Evolutionary conservation across 2,797 vertebrate species (phyloP).

Genomic region (Apodemus agrarius): DNA sequence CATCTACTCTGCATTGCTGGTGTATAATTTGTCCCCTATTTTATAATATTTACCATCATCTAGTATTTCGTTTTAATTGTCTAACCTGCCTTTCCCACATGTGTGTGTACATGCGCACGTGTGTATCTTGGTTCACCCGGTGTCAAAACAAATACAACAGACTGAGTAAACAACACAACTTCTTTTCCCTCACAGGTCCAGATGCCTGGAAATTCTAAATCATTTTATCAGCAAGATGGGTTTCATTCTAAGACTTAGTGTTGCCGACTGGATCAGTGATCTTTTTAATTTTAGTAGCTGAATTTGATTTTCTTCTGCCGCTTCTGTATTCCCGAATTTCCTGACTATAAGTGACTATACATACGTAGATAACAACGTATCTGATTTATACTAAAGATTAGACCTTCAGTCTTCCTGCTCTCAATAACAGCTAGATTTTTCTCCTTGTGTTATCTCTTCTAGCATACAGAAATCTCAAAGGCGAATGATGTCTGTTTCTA

Average conservation of each 20-base stretch:
- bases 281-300: conserved; percentile 51
- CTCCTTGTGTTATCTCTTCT: background rate
- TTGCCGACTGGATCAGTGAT: background rate
- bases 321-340: conserved; percentile 32
- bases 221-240: background rate
- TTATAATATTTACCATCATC: background rate
- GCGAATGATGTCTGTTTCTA: conserved; percentile 3
- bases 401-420: background rate
- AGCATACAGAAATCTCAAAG: background rate
- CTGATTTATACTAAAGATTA: background rate
- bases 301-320: conserved; percentile 26
- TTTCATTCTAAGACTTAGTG: conserved; percentile 10
- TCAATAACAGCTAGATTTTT: conserved; percentile 44
- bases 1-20: background rate
- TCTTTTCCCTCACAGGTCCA: background rate
- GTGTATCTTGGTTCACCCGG: background rate
- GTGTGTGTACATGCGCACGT: too few species aligned
- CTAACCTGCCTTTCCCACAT: background rate
- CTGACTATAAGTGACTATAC: background rate
- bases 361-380: background rate
- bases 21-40: background rate
- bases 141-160: background rate
- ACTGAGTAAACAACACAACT: background rate
- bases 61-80: background rate
- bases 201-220: background rate